Evolutionary conservation across 2,797 vertebrate species (phyloP).

Genomic region (Paguma larvata): DNA sequence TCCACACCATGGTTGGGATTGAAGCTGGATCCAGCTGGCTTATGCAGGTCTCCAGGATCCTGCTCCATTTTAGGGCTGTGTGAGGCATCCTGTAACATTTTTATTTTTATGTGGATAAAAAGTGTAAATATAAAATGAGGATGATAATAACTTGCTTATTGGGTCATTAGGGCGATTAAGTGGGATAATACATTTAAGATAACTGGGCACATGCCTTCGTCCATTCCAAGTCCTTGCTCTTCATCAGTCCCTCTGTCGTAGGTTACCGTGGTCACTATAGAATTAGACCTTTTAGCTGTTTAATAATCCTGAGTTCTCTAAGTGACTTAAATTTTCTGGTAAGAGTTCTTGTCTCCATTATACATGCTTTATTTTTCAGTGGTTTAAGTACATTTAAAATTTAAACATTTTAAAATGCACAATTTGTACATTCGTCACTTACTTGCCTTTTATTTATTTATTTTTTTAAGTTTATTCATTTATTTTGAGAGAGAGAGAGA

Average conservation of each 20-base stretch:
- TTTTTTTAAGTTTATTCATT: no score
- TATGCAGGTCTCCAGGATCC: background rate
- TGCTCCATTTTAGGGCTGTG: background rate
- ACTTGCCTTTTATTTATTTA: background rate
- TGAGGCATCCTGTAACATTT: background rate
- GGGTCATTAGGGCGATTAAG: background rate
- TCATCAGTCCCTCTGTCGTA: background rate
- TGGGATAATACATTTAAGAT: background rate
- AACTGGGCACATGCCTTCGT: background rate
- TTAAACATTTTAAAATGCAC: slow-evolving; percentile 42
- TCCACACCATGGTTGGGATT: background rate
- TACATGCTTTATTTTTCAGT: slow-evolving; percentile 50
- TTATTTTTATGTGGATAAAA: slow-evolving; percentile 10
- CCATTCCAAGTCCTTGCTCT: background rate
- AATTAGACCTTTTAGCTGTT: background rate
- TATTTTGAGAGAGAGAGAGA: no score
- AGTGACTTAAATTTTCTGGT: slow-evolving; percentile 56
- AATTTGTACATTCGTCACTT: slow-evolving; percentile 25
- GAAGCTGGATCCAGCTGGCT: background rate
- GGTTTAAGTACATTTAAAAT: slow-evolving; percentile 41
- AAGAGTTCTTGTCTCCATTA: slow-evolving; percentile 5
- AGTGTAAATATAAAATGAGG: slow-evolving; percentile 1
- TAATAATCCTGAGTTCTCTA: background rate
- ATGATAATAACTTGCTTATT: background rate
- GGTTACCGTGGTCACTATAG: background rate